Evolutionary conservation across 2,797 vertebrate genomes (phyloP), one percentile per base, ranked within the genome.

Genomic region (Lagorchestes hirsutus): DNA sequence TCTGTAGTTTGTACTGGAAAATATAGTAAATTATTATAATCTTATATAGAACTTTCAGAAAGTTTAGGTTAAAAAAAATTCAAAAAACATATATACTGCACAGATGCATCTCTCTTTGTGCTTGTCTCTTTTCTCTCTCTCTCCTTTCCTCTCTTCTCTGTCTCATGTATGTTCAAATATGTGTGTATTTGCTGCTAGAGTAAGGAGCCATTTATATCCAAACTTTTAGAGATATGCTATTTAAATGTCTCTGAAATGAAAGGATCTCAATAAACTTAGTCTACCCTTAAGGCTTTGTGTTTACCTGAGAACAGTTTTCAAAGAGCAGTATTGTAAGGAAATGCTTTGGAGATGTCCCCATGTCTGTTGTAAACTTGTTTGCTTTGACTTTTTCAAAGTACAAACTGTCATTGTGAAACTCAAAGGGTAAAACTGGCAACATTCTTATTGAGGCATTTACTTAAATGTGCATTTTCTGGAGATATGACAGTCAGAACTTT

Each of bases 1-100:
- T 95, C 96, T 97, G 57, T 97, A 97, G 96, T 97, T 98, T 98
- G 97, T 96, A 67, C 91, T 95, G 94, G 96, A 98, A 98, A 98
- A 97, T 95, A 97, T 27, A 96, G 67, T 97, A 98, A 97, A 97
- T 87, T 87, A 46, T 98, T 97, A 93, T 82, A 91, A 54, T 95
- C 96, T 97, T 67, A 91, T 93, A 93, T 82, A 31, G 31, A 96
- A 90, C 55, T 96, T 96, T 97, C 90, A 67, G 52, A 54, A 97
- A 98, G 93, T 98, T 98, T 87, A 97, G 87, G 91, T 93, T 97
- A 87, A 90, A 93, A 91, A 97, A 97, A 95, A 54, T 12, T 92
- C 91, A 93, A 93, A 92, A 52, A 54, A 90, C 9, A 46, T n/a
- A 90, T 93, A 92, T 54, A 92, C 54, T 90, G 50, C 57, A 62